phyloP scores from a whole-genome alignment of 2,888 invertebrate genomes.

The Mythimna lalbum region DNA sequence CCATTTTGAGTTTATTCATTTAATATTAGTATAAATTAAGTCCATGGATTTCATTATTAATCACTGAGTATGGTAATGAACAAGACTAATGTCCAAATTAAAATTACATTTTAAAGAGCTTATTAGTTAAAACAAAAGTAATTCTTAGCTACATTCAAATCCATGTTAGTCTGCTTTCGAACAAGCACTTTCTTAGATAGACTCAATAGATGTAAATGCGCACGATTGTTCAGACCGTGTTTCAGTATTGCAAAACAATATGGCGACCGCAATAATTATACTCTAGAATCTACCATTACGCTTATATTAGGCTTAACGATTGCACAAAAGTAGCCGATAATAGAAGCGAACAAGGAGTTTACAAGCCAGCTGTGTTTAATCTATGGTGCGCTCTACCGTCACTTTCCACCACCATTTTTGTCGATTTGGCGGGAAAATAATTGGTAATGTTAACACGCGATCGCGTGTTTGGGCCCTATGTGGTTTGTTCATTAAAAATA shows the following conservation, averaged over 20 bases:
- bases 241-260: conserved; percentile 78
- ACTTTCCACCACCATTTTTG: conserved; percentile 85
- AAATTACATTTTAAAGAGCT: conserved; percentile 12
- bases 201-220: conserved; percentile 72
- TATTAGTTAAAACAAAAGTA: conserved; percentile 38
- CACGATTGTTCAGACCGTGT: conserved; percentile 68
- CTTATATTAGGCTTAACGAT: conserved; percentile 76
- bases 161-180: conserved; percentile 63
- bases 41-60: neutral
- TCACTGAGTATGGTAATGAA: neutral
- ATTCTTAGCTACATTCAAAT: conserved; percentile 34
- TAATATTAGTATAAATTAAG: neutral
- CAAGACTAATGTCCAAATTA: neutral
- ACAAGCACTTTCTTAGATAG: conserved; percentile 73
- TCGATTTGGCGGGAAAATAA: conserved; percentile 79
- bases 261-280: conserved; percentile 75
- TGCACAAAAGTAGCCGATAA: conserved; percentile 77
- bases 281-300: conserved; percentile 73
- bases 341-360: conserved; percentile 72
- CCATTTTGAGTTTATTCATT: no score
- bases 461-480: conserved; percentile 71
- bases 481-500: conserved; percentile 50
- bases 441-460: conserved; percentile 76
- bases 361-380: conserved; percentile 76
- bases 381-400: conserved; percentile 65